Percentiles rank a stretch among this genome's conserved stretches.
Evolutionary conservation across 2,113 vertebrate genomes (phyloP).

Genomic region (Paramisgurnus dabryanus): DNA sequence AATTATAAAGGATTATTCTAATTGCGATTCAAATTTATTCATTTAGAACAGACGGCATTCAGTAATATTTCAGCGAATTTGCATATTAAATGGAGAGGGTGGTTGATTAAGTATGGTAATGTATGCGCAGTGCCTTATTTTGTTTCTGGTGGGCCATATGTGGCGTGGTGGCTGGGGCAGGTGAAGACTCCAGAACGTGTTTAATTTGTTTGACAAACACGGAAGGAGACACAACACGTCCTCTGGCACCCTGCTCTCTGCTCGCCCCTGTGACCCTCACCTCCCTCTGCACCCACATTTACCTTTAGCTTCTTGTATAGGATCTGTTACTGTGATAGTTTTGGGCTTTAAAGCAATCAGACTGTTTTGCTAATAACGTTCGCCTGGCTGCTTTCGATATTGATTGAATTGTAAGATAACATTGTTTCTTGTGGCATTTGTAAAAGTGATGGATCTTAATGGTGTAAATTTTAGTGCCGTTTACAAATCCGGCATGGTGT

Average conservation of each 20-base stretch:
- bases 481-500: not conserved
- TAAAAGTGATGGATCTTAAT: too few species aligned
- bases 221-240: slow-evolving; percentile 79
- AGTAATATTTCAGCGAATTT: slow-evolving; percentile 99
- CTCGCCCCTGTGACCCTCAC: slow-evolving; percentile 48
- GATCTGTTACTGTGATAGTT: not conserved
- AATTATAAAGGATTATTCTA: slow-evolving; percentile 99
- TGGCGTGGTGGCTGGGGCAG: slow-evolving; percentile 89
- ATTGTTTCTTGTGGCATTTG: not conserved
- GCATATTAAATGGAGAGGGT: slow-evolving; percentile 99
- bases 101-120: slow-evolving; percentile 99
- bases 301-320: slow-evolving; percentile 37
- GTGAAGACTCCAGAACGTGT: slow-evolving; percentile 91
- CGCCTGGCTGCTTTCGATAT: not conserved
- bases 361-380: not conserved
- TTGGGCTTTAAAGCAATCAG: not conserved
- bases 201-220: slow-evolving; percentile 98
- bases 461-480: not conserved
- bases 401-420: not conserved
- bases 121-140: slow-evolving; percentile 99
- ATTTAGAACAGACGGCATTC: slow-evolving; percentile 99
- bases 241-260: slow-evolving; percentile 68
- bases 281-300: slow-evolving; percentile 33
- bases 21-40: slow-evolving; percentile 99
- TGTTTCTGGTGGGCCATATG: slow-evolving; percentile 96